These are phyloP conservation scores for Gymnogyps californianus DNA, from an alignment of 2,113 vertebrate species.

Conservation along the genomic window DNA sequence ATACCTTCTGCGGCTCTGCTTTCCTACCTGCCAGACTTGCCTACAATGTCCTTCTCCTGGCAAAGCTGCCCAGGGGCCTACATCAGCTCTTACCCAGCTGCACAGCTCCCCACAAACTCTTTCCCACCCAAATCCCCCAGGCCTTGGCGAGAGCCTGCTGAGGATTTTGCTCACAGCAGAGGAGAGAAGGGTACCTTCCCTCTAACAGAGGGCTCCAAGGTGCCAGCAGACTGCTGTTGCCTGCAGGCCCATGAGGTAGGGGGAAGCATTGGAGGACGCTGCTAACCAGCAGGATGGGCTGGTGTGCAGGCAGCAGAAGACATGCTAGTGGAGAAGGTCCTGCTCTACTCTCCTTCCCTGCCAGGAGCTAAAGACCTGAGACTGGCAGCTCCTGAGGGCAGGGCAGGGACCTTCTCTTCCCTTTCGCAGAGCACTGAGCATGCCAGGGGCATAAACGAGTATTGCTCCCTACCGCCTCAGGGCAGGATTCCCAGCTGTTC, in stretches of 20 bases:
- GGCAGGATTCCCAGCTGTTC: neutral
- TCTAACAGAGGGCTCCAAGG: neutral
- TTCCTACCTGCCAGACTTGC: neutral
- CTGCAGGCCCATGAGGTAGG: neutral
- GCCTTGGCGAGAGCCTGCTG: neutral
- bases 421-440: neutral
- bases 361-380: neutral
- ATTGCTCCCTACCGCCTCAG: fast-evolving
- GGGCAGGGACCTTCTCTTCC: neutral
- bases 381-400: neutral
- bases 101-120: neutral
- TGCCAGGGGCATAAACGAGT: neutral
- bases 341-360: neutral
- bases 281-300: neutral
- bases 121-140: neutral
- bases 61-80: neutral
- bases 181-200: neutral
- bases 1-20: neutral
- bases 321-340: neutral
- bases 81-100: neutral
- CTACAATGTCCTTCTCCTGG: neutral
- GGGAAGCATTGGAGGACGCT: neutral
- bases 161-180: neutral
- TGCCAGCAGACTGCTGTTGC: neutral
- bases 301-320: neutral